Base-by-base conservation (phyloP, 2,797 vertebrate species). In the Hapalemur alaotrensis region DNA sequence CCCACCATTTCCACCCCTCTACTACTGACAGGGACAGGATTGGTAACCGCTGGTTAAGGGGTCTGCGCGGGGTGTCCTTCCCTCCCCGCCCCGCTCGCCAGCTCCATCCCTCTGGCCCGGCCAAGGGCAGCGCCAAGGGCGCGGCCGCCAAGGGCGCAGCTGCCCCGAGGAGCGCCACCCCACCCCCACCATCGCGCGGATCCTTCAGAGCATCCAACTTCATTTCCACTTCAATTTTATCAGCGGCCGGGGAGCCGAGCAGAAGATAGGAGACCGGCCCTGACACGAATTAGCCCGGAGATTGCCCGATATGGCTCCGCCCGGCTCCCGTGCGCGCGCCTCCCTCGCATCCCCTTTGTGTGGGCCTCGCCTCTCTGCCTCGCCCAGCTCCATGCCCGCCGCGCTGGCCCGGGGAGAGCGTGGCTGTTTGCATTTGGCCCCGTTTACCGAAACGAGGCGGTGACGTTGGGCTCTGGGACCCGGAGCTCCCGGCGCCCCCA, bases 171-270 rank as follows among this genome's bases (percentile, higher is more conserved):
- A 98, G 99, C 98, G 98, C 98, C 98, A 97, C 97, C 99, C 98
- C 98, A 96, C 98, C 94, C 63, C 97, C 94, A 98, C 99, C 99
- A 98, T 99, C 99, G 98, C 98, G 96, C 96, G 97, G 98, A 99
- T 99, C 98, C 99, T 99, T 99, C 98, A 96, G 99, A 99, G 99
- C 99, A 99, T 99, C 99, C 99, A 99, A 99, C 99, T 99, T 99
- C 99, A 99, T 99, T 99, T 99, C 99, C 99, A 99, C 99, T 99
- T 99, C 99, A 99, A 99, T 99, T 99, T 99, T 99, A 99, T 99
- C 99, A 99, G 99, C 99, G 99, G 99, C 99, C 98, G 97, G 99
- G 98, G 98, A 99, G 99, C 99, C 98, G 99, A 81, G 98, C 99
- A 98, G 99, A 99, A 99, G 99, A 99, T 99, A 99, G 99, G 99